Base-by-base conservation (phyloP, 2,797 vertebrate species). In the Potorous gilbertii region DNA sequence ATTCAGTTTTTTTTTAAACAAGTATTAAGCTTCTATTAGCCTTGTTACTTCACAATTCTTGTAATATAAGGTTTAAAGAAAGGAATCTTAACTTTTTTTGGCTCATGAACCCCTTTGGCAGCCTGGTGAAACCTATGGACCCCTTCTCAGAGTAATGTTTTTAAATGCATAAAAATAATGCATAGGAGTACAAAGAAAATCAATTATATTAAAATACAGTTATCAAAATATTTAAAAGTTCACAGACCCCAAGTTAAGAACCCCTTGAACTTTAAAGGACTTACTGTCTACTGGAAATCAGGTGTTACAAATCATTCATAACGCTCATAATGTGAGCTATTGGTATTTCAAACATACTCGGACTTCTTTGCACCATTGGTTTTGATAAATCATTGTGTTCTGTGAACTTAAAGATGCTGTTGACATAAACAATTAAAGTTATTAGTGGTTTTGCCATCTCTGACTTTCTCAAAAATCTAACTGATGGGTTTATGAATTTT, bases 221-320 rank as follows among this genome's bases (percentile, higher is more conserved):
- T 66, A 18, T 81, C 6, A 81, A 81, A 62, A 81, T 46, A 46
- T 81, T 81, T 3, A 46, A 46, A 81, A 46, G 40, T 81, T 46
- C 74, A 46, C 40, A 81, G 3, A 81, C 2, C 0, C 74, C n/a
- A 81, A 81, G 13, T 66, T 66, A 34, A 13, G 74, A 46, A 81
- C 3, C 21, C 40, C 18, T 81, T 81, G 74, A 46, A 81, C 40
- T 81, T 81, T 46, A 46, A 46, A 81, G 40, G 8, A 46, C 46
- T 81, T 81, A 46, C 21, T 81, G 21, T 46, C 74, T 81, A 46
- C 74, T 46, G 74, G 46, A 56, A 18, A 93, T 21, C 2, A 66
- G 54, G 12, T 87, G 95, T 95, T 56, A 57, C 74, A 54, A 95
- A 93, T 92, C 66, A 62, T 94, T 92, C 14, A 18, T 54, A 96